Evolutionary conservation across 2,797 vertebrate species (phyloP), one percentile per base, ranked within the genome.

Genomic region (Chelmon rostratus): DNA sequence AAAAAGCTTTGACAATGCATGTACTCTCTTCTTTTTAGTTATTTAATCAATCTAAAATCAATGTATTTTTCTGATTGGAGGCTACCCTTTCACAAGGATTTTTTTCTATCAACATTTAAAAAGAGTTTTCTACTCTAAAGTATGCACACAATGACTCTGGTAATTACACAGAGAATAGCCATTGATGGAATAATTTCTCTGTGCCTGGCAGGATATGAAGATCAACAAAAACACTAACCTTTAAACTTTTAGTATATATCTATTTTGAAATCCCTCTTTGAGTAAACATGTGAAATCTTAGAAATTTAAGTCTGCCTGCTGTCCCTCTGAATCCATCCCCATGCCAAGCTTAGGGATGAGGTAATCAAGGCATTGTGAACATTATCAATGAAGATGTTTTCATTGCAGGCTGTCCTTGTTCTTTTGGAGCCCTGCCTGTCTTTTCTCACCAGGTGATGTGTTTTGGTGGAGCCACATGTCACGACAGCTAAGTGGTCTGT

Each of bases 381-480:
- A 58, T 58, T 66, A 68, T 63, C 35, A 67, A 68, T 59, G 10
- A 58, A 73, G n/a, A 78, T 75, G 23, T 64, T 63, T 80, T 73
- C 38, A 63, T 56, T 31, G 44, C 58, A 64, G 42, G n/a, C 35
- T 33, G 7, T 58, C 28, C 57, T 84, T 49, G 13, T 85, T 76
- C 23, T 75, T 59, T 59, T 42, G 35, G 46, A 80, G 21, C 57
- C 35, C 33, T 68, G 70, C 16, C 38, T 73, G 54, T 78, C 33
- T 76, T 69, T 76, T 81, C 71, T 73, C 82, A 76, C 42, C 47
- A 68, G 74, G 70, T 70, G 68, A 81, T 69, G 49, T 82, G 46
- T 72, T 85, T 82, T 76, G 59, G 47, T 74, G 21, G 21, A 69
- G 54, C 49, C 15, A 33, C 1, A 6, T 63, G 44, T 40, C 28